These are phyloP conservation scores for Sebastiscus tertius DNA, from an alignment of 2,797 vertebrate genomes.

Conservation along the genomic window DNA sequence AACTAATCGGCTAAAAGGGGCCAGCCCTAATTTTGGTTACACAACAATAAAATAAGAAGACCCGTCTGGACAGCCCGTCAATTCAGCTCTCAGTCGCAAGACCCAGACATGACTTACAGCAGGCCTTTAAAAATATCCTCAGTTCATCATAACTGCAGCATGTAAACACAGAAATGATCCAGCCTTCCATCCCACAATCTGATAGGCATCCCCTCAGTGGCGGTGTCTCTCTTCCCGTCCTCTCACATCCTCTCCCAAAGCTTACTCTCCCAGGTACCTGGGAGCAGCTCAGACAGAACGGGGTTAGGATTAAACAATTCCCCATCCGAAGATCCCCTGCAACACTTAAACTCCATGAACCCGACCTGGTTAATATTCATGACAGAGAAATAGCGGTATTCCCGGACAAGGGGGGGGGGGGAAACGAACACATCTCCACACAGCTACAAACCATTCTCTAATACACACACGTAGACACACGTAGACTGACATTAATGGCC, in stretches of 20 bases:
- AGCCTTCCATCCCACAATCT: constrained; percentile 31
- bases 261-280: constrained; percentile 36
- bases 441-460: neutral
- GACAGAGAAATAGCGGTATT: constrained; percentile 33
- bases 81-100: constrained; percentile 1
- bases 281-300: constrained; percentile 59
- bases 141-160: constrained; percentile 42
- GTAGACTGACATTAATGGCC: constrained; percentile 44
- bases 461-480: neutral
- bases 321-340: constrained; percentile 58
- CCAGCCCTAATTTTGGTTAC: neutral
- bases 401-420: constrained; percentile 9
- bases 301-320: constrained; percentile 65
- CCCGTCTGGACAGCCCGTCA: constrained; percentile 8
- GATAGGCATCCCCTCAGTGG: constrained; percentile 11
- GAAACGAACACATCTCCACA: constrained; percentile 15
- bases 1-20: accelerated
- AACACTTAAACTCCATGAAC: constrained; percentile 63
- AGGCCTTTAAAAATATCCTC: constrained; percentile 10
- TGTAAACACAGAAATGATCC: constrained; percentile 49
- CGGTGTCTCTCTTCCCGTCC: constrained; percentile 33
- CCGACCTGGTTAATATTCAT: constrained; percentile 69
- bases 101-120: constrained; percentile 23
- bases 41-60: neutral
- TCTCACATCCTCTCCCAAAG: constrained; percentile 33